phyloP scores from a whole-genome alignment of 2,113 vertebrate genomes.

The Anthoscopus minutus region DNA sequence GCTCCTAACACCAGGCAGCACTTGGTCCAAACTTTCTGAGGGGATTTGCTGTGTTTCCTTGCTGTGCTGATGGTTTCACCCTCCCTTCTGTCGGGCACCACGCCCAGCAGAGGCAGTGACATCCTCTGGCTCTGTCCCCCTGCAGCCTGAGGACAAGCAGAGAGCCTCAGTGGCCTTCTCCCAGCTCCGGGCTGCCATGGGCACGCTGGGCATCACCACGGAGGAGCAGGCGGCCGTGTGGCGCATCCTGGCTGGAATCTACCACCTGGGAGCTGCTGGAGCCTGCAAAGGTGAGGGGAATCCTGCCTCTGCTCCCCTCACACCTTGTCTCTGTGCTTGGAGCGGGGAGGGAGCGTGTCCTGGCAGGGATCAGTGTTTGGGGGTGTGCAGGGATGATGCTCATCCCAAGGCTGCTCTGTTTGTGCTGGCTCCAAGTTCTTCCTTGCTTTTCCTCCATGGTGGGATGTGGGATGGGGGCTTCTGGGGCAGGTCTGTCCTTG shows the following conservation, averaged over 20 bases:
- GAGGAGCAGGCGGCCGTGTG: slow-evolving; percentile 85
- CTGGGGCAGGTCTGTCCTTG: accelerated
- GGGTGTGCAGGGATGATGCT: accelerated
- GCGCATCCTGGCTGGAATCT: slow-evolving; percentile 86
- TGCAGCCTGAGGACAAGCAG: slow-evolving; percentile 90
- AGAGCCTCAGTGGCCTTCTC: slow-evolving; percentile 75
- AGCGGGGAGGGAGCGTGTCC: accelerated
- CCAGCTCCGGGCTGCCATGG: slow-evolving; percentile 85
- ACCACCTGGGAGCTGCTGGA: slow-evolving; percentile 88
- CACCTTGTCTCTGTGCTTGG: accelerated
- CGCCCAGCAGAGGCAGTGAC: background rate
- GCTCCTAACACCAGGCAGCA: background rate
- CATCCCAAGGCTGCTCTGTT: accelerated
- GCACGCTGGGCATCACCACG: slow-evolving; percentile 72
- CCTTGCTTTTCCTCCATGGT: background rate
- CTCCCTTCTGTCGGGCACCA: accelerated
- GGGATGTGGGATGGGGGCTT: background rate
- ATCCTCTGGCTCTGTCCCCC: background rate
- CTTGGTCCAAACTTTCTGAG: no score
- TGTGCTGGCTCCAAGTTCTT: background rate
- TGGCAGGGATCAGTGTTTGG: accelerated
- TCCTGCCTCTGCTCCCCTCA: background rate
- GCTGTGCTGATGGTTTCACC: accelerated
- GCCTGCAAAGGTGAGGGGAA: slow-evolving; percentile 83
- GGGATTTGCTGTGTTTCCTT: background rate